phyloP scores from a whole-genome alignment of 2,888 invertebrate species.

The Euproctis similis region DNA sequence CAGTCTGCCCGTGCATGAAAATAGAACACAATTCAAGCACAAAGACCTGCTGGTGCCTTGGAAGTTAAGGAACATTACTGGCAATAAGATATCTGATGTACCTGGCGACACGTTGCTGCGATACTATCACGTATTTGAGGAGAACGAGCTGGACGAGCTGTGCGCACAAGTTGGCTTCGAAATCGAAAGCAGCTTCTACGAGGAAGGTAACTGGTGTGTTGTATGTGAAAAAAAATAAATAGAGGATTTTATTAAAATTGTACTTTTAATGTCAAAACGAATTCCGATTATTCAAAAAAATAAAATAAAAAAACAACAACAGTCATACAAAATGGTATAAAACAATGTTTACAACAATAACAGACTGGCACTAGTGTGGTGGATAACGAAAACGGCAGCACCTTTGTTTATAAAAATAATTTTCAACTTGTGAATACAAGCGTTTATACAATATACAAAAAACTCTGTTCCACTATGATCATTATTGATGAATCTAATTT shows the following conservation, averaged over 20 bases:
- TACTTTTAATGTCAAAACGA: slow-evolving; percentile 37
- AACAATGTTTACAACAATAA: slow-evolving; percentile 26
- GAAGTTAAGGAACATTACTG: slow-evolving; percentile 78
- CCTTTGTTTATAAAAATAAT: slow-evolving; percentile 8
- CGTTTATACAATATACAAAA: slow-evolving; percentile 4
- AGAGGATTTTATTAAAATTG: slow-evolving; percentile 36
- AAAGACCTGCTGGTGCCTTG: slow-evolving; percentile 97
- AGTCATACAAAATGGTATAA: slow-evolving; percentile 34
- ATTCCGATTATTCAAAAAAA: slow-evolving; percentile 38
- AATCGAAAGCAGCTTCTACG: slow-evolving; percentile 86
- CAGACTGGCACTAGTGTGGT: slow-evolving; percentile 9
- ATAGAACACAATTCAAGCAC: slow-evolving; percentile 91
- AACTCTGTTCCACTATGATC: too few relatives aligned
- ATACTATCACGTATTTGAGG: slow-evolving; percentile 95
- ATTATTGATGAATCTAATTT: too few relatives aligned
- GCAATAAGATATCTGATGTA: slow-evolving; percentile 42
- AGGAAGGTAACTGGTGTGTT: slow-evolving; percentile 98
- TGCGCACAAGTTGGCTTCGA: slow-evolving; percentile 72
- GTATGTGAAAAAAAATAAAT: slow-evolving; percentile 79
- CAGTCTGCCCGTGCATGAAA: slow-evolving; percentile 87
- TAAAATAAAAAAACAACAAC: slow-evolving; percentile 16
- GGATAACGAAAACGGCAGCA: slow-evolving; percentile 1
- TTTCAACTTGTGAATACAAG: slow-evolving; percentile 1
- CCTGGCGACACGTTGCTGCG: slow-evolving; percentile 80
- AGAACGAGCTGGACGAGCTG: slow-evolving; percentile 84